phyloP scores from a whole-genome alignment of 2,113 vertebrate species.

The Phaethon lepturus region DNA sequence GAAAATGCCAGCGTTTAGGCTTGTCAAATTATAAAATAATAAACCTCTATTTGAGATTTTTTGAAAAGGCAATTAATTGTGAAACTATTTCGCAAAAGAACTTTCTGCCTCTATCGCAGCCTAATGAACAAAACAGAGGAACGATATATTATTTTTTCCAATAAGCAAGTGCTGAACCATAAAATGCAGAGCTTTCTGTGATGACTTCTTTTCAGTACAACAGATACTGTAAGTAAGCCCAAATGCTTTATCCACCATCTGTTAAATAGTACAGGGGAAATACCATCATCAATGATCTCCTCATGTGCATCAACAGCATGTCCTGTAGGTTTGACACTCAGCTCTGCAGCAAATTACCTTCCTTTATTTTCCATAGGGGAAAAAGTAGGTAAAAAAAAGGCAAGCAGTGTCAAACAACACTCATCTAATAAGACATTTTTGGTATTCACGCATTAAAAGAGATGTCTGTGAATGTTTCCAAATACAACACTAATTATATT shows the following conservation, averaged over 20 bases:
- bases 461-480: neutral
- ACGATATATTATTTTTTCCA: neutral
- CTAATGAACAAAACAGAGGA: conserved; percentile 15
- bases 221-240: neutral
- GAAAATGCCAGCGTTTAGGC: conserved; percentile 18
- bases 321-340: neutral
- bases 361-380: neutral
- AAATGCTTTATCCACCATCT: neutral
- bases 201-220: neutral
- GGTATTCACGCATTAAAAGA: neutral
- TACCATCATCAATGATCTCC: neutral
- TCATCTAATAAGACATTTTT: neutral
- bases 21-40: conserved; percentile 47
- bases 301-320: neutral
- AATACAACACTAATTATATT: neutral
- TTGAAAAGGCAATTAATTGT: conserved; percentile 40
- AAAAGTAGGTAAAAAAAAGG: neutral
- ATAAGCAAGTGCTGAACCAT: neutral
- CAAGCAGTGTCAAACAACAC: neutral
- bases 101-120: neutral
- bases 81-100: neutral
- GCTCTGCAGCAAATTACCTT: neutral
- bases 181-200: neutral
- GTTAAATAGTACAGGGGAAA: neutral
- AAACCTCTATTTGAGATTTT: neutral